A percentile compares a stretch with the other conserved stretches of the same genome.
phyloP scores from a whole-genome alignment of 2,113 vertebrate genomes.

The Scopus umbretta region DNA sequence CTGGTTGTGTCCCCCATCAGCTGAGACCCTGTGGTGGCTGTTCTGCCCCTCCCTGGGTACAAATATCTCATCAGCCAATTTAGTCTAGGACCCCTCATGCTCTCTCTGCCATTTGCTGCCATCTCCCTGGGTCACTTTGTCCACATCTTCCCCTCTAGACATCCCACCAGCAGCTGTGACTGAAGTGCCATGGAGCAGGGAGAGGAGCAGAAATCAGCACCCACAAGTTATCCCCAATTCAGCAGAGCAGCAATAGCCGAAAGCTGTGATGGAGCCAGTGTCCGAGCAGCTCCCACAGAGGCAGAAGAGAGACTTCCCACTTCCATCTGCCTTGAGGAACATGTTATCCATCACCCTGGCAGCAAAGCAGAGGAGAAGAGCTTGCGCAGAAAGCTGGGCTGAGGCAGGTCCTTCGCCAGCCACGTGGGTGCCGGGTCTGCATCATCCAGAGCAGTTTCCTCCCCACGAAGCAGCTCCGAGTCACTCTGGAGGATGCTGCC shows the following conservation, averaged over 20 bases:
- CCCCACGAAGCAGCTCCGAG: not conserved
- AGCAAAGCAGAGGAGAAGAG: not conserved
- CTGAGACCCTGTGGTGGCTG: not conserved
- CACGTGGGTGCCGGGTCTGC: not conserved
- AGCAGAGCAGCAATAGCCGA: not conserved
- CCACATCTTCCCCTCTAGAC: accelerated
- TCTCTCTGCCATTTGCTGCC: not conserved
- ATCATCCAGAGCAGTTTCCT: not conserved
- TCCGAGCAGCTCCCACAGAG: not conserved
- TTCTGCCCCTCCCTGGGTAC: not conserved
- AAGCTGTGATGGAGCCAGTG: not conserved
- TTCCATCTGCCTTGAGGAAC: not conserved
- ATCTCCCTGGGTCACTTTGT: not conserved
- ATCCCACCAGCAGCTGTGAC: not conserved
- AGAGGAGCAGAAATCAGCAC: not conserved
- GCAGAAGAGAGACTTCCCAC: not conserved
- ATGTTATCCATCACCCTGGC: not conserved
- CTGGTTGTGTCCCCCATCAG: not conserved
- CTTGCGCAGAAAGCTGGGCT: not conserved
- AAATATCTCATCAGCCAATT: not conserved
- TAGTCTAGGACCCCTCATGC: not conserved
- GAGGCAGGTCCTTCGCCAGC: not conserved
- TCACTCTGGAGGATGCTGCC: not conserved
- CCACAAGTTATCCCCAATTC: not conserved
- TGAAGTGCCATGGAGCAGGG: not conserved